Percentiles rank a stretch among this genome's conserved stretches.
Conservation (phyloP, 1,140 invertebrate species). For the Lucilia sericata region DNA sequence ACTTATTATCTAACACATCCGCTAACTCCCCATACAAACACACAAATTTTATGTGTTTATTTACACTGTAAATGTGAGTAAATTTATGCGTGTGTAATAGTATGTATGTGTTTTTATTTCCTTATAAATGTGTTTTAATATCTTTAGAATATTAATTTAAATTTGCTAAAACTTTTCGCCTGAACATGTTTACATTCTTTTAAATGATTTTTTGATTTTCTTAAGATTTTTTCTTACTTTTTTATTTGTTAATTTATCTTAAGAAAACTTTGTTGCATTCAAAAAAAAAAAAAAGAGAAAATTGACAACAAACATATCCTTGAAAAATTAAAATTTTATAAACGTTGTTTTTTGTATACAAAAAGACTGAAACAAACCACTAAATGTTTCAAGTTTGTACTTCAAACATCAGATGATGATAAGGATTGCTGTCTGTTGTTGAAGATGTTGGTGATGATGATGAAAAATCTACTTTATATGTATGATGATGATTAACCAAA, state of each 20-base stretch:
- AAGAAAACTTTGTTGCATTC: background rate
- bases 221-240: background rate
- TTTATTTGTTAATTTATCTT: background rate
- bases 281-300: background rate
- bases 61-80: too few relatives aligned
- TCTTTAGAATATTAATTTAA: too few relatives aligned
- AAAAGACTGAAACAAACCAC: background rate
- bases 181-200: too few relatives aligned
- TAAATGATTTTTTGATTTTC: background rate
- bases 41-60: too few relatives aligned
- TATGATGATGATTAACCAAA: background rate
- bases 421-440: too few relatives aligned
- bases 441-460: too few relatives aligned
- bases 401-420: background rate
- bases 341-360: background rate
- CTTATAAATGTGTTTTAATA: too few relatives aligned
- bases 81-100: too few relatives aligned
- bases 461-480: background rate
- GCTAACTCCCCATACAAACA: too few relatives aligned
- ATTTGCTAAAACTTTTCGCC: too few relatives aligned
- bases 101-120: too few relatives aligned
- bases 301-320: background rate
- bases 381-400: background rate
- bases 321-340: background rate
- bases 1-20: too few relatives aligned